phyloP scores from a whole-genome alignment of 92 coral and sea anemone species.

The Parazoanthus atlanticus region DNA sequence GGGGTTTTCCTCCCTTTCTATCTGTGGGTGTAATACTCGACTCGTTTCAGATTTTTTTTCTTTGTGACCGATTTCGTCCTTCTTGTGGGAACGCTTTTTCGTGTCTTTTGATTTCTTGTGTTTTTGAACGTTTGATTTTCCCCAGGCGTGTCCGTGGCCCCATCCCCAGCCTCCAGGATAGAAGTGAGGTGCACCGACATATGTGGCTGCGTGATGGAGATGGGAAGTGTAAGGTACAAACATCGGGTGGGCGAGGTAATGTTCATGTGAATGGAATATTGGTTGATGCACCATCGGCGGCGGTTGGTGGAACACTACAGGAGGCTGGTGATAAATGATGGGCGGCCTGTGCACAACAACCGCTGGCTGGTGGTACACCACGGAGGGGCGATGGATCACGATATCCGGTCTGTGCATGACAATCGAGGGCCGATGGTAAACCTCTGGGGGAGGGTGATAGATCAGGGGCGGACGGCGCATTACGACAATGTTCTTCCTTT shows the following conservation, averaged over 20 bases:
- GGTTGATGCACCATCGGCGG: conserved; percentile 88
- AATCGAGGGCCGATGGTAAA: conserved; percentile 93
- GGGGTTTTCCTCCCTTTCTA: conserved; percentile 72
- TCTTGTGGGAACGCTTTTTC: conserved; percentile 35
- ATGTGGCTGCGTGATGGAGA: conserved; percentile 68
- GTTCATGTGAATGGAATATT: conserved; percentile 77
- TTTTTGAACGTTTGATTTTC: conserved; percentile 83
- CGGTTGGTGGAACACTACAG: conserved; percentile 93
- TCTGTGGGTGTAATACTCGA: conserved; percentile 59
- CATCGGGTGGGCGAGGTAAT: conserved; percentile 73
- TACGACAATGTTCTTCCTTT: conserved; percentile 81
- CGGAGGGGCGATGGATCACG: conserved; percentile 92
- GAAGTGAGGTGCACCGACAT: conserved; percentile 76
- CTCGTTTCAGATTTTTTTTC: conserved; percentile 38
- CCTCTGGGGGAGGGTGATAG: conserved; percentile 86
- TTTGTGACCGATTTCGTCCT: conserved; percentile 43
- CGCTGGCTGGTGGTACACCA: conserved; percentile 89
- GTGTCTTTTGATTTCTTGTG: conserved; percentile 41
- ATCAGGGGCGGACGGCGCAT: conserved; percentile 82
- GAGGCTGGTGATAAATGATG: conserved; percentile 84
- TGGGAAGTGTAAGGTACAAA: conserved; percentile 75
- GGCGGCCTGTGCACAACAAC: conserved; percentile 95
- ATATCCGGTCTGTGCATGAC: conserved; percentile 91
- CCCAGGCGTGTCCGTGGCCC: conserved; percentile 71
- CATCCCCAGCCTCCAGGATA: conserved; percentile 68